Conservation (phyloP, 2,797 vertebrate species). For the Hozukius guyotensis region DNA sequence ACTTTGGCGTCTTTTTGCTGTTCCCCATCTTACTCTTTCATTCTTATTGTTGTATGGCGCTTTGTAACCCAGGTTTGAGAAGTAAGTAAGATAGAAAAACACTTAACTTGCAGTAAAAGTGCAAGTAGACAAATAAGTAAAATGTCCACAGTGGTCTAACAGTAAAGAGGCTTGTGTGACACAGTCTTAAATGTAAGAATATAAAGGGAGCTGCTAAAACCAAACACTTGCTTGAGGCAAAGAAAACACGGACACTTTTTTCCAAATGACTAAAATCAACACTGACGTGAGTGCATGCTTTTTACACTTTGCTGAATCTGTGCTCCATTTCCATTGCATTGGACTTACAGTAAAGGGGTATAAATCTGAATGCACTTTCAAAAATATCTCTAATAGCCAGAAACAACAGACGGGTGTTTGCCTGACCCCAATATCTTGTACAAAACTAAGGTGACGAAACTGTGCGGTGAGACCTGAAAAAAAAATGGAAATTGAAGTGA, state of each 20-base stretch:
- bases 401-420: slow-evolving; percentile 15
- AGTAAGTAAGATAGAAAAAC: too few species aligned
- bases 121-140: too few species aligned
- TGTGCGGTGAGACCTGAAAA: not conserved
- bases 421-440: slow-evolving; percentile 4
- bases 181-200: not conserved
- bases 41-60: not conserved
- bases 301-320: slow-evolving; percentile 34
- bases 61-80: too few species aligned
- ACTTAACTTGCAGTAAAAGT: too few species aligned
- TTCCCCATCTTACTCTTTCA: not conserved
- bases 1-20: not conserved
- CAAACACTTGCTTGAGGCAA: slow-evolving; percentile 15
- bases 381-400: not conserved
- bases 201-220: slow-evolving; percentile 17
- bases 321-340: not conserved
- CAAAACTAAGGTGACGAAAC: slow-evolving; percentile 20
- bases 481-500: not conserved
- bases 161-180: not conserved
- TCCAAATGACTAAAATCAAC: slow-evolving; percentile 28
- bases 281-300: slow-evolving; percentile 10
- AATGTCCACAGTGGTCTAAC: not conserved
- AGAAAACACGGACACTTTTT: slow-evolving; percentile 21
- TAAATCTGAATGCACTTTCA: slow-evolving; percentile 14
- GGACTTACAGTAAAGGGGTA: not conserved